Conservation (phyloP, 2,113 vertebrate genomes). For the Otis tarda region DNA sequence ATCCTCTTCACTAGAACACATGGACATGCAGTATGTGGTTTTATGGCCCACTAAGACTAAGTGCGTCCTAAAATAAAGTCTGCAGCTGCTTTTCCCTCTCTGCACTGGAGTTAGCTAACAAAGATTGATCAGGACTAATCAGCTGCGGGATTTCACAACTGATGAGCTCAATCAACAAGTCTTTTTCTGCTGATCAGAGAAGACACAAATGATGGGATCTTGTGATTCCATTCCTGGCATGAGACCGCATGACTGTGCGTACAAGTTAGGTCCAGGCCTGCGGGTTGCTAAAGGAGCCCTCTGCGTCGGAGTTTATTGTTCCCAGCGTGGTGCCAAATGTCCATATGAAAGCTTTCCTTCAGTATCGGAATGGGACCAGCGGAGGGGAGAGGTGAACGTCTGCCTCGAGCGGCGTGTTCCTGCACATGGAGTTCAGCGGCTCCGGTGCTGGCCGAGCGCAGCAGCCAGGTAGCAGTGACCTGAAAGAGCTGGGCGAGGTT, state of each 20-base stretch:
- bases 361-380: rapidly evolving
- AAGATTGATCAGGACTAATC: not conserved
- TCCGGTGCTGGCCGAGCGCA: not conserved
- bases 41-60: not conserved
- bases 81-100: not conserved
- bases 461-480: not conserved
- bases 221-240: not conserved
- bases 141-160: not conserved
- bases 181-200: not conserved
- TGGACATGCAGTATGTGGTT: not conserved
- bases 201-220: not conserved
- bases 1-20: not conserved
- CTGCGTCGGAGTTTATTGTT: not conserved
- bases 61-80: not conserved
- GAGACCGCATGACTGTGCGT: not conserved
- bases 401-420: not conserved
- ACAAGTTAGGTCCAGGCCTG: not conserved
- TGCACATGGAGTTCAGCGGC: not conserved
- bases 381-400: not conserved
- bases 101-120: not conserved
- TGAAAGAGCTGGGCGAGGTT: not conserved
- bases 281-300: not conserved
- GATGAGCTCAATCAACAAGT: not conserved
- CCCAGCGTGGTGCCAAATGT: not conserved
- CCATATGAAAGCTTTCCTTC: not conserved